Base-by-base conservation (phyloP, 2,113 vertebrate species). In the Burhinus bistriatus region DNA sequence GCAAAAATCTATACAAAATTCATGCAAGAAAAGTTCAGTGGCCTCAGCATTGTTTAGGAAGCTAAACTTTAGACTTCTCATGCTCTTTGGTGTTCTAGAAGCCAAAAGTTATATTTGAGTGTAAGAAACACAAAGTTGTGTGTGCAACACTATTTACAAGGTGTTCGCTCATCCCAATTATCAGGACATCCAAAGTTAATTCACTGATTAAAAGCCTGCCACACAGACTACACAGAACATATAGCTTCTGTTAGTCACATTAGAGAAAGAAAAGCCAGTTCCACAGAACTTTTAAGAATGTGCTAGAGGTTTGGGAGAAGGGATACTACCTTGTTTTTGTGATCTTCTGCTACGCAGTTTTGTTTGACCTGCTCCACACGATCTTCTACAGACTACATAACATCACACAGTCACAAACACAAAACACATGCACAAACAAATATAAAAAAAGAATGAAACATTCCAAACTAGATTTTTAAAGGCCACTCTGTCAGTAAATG, bases 331-430 rank as follows among this genome's bases (percentile, higher is more conserved):
- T 99, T 99, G 98, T 61, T 96, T 98, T 98, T 98, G 98, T 97
- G 98, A 98, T 98, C 98, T 98, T 99, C 99, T 96, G 99, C 98
- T 99, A 99, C 78, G 98, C 95, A 98, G 99, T 98, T 99, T 98
- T 98, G 98, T 98, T 96, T 99, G 99, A 99, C 98, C 98, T 97
- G 99, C 97, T 99, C 99, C 99, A 98, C 98, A 98, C 98, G 99
- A 98, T 99, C 99, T 98, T 99, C 99, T 99, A 99, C 98, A 99
- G 97, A 99, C 99, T 99, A 99, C 97, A 98, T 97, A 98, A 97
- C 98, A 98, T 94, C 98, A 98, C 98, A 98, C 96, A 96, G 95
- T 95, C 98, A 98, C 97, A 98, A 98, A 98, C 97, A 98, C 97
- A 98, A 98, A 98, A 99, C 98, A 99, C 99, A 99, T 98, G 98